Evolutionary conservation across 2,888 invertebrate genomes (phyloP).

Genomic region (Nemotelus nigrinus): DNA sequence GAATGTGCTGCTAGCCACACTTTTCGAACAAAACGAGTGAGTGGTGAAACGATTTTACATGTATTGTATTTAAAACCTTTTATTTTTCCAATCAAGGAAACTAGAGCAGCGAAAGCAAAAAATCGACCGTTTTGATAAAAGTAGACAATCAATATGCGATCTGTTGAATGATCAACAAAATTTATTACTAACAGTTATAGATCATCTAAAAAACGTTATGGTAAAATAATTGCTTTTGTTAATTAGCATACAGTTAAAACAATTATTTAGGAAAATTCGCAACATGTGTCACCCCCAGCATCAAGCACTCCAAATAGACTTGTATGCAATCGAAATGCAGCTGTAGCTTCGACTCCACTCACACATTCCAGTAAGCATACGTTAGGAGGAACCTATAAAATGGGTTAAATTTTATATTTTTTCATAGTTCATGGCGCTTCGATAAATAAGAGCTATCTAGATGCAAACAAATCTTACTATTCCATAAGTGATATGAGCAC

Average conservation of each 20-base stretch:
- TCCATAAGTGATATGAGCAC: conserved; percentile 62
- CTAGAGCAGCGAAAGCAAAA: conserved; percentile 19
- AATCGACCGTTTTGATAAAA: conserved; percentile 19
- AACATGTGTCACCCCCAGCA: conserved; percentile 52
- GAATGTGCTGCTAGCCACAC: conserved; percentile 33
- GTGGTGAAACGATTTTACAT: not conserved
- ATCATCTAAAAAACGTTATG: conserved; percentile 57
- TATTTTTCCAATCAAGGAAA: conserved; percentile 34
- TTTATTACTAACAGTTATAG: conserved; percentile 60
- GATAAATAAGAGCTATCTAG: conserved; percentile 63
- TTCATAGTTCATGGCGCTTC: conserved; percentile 62
- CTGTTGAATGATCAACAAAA: conserved; percentile 60
- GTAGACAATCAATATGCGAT: conserved; percentile 35
- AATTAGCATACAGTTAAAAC: not conserved
- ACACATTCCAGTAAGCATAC: conserved; percentile 24
- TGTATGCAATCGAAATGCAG: conserved; percentile 40
- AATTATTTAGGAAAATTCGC: conserved; percentile 46
- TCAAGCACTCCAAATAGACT: conserved; percentile 62
- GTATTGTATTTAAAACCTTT: not conserved
- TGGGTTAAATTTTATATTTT: not conserved
- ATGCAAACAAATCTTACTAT: conserved; percentile 63
- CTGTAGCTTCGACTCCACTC: conserved; percentile 34
- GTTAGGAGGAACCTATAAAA: not conserved
- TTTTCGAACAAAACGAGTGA: conserved; percentile 44
- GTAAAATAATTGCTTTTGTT: conserved; percentile 25